A percentile compares a stretch with the other conserved stretches of the same genome.
phyloP scores from a whole-genome alignment of 37 sponge, comb jelly and placozoan genomes.

The Tethya wilhelma region DNA sequence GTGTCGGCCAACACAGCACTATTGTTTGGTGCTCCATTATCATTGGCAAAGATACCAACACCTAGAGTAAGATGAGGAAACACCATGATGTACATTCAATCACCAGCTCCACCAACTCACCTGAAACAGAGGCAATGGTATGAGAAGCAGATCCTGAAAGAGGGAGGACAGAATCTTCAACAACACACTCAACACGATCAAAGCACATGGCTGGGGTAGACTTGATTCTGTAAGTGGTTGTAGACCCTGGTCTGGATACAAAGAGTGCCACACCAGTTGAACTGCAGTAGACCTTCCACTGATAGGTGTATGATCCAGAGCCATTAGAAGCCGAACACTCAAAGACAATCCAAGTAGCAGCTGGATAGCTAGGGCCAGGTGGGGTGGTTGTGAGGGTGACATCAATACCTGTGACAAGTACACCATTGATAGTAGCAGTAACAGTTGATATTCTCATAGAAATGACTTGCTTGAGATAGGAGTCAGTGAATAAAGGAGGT shows the following conservation, averaged over 20 bases:
- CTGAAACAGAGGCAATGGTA: constrained; percentile 10
- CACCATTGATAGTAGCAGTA: neutral
- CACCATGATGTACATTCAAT: neutral
- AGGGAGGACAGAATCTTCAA: constrained; percentile 14
- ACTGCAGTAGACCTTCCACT: constrained; percentile 37
- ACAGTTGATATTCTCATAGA: neutral
- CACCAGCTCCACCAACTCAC: neutral
- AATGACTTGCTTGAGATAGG: constrained; percentile 2
- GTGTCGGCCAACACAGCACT: constrained; percentile 14
- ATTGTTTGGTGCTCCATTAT: constrained; percentile 9
- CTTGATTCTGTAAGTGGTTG: constrained; percentile 6
- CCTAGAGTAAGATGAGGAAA: neutral
- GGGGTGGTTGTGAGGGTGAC: constrained; percentile 9
- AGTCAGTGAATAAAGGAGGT: constrained; percentile 7
- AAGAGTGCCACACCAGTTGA: constrained; percentile 8
- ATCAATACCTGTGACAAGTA: constrained; percentile 9
- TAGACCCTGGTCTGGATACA: constrained; percentile 4
- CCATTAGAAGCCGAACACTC: constrained; percentile 11
- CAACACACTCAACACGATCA: constrained; percentile 9
- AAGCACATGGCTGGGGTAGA: constrained; percentile 21
- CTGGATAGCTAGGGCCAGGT: constrained; percentile 12
- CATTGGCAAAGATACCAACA: constrained; percentile 26
- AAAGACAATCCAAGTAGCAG: constrained; percentile 22
- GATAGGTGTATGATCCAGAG: constrained; percentile 8
- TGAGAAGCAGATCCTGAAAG: constrained; percentile 2